A percentile compares a stretch with the other conserved stretches of the same genome.
Conservation (phyloP, 2,888 invertebrate species). For the Lasioglossum vierecki region DNA sequence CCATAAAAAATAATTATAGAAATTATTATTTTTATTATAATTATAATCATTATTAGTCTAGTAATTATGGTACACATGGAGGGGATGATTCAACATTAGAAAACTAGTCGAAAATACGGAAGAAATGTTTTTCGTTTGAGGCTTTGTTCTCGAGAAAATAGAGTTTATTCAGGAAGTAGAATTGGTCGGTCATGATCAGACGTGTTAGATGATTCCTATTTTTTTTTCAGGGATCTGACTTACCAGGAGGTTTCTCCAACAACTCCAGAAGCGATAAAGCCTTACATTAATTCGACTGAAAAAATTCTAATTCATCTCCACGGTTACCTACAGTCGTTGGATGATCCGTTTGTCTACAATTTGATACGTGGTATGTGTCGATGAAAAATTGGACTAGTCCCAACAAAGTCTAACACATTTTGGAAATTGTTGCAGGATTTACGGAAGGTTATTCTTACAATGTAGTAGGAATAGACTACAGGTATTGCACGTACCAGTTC, state of each 20-base stretch:
- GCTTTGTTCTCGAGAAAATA: too few relatives aligned
- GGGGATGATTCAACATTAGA: too few relatives aligned
- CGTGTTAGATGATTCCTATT: neutral
- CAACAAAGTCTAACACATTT: neutral
- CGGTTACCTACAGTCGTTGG: neutral
- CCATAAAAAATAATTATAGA: too few relatives aligned
- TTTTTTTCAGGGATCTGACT: neutral
- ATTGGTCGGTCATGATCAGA: too few relatives aligned
- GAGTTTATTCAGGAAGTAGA: too few relatives aligned
- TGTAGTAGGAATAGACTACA: neutral
- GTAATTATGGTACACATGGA: too few relatives aligned
- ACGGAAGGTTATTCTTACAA: neutral
- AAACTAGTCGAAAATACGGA: too few relatives aligned
- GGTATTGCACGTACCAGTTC: neutral
- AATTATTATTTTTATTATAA: too few relatives aligned
- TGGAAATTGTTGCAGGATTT: neutral
- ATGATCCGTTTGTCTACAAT: neutral
- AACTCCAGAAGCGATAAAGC: accelerated
- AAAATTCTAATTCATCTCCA: neutral
- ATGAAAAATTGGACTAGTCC: neutral
- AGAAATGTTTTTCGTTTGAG: too few relatives aligned
- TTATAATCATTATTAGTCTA: too few relatives aligned
- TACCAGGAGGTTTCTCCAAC: neutral
- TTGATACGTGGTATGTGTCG: neutral
- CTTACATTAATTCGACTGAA: neutral